Conservation (phyloP, 2,797 vertebrate species). For the Molossus molossus region DNA sequence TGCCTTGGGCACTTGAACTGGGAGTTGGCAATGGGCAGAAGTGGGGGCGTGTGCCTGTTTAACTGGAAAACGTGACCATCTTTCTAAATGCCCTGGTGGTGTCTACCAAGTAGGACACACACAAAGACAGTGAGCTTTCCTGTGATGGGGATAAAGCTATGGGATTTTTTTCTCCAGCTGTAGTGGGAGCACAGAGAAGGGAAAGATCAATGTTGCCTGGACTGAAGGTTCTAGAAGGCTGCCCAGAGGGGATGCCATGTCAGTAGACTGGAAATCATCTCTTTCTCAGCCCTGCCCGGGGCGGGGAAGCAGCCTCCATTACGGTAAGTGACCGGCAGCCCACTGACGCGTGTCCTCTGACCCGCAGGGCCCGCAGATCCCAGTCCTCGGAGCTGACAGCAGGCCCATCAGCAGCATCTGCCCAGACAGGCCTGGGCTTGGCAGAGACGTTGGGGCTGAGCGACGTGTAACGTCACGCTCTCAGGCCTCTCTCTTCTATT, state of each 20-base stretch:
- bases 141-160: not conserved
- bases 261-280: not conserved
- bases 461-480: not conserved
- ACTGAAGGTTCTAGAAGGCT: not conserved
- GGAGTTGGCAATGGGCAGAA: not conserved
- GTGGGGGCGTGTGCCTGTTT: not conserved
- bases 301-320: not conserved
- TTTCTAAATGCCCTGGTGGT: not conserved
- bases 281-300: not conserved
- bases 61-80: not conserved
- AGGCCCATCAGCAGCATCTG: too few relatives aligned
- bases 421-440: not conserved
- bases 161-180: not conserved
- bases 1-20: not conserved
- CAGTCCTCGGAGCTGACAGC: not conserved
- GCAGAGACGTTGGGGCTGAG: not conserved
- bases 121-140: not conserved
- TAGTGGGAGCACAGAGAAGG: not conserved
- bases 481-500: constrained; percentile 75
- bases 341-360: not conserved
- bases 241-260: not conserved
- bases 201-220: not conserved
- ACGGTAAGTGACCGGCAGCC: not conserved
- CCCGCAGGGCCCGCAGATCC: not conserved
- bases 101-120: not conserved